Evolutionary conservation across 2,888 invertebrate species (phyloP).

Genomic region (Aelia acuminata): DNA sequence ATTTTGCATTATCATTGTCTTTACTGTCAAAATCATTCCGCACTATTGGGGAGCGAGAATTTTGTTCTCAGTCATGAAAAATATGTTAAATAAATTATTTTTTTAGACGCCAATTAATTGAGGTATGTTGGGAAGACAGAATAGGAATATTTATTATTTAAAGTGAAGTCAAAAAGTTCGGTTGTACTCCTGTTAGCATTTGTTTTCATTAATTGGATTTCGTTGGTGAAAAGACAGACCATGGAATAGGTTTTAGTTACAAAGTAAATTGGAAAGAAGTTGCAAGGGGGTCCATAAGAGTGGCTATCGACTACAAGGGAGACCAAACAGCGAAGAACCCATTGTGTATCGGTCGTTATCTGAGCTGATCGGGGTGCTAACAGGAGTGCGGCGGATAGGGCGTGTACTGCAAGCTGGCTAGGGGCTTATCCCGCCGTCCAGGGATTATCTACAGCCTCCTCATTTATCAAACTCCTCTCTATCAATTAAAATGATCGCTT

Average conservation of each 20-base stretch:
- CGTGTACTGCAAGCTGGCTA: not conserved
- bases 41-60: too few relatives aligned
- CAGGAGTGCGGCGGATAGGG: slow-evolving; percentile 43
- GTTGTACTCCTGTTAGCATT: too few relatives aligned
- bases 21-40: too few relatives aligned
- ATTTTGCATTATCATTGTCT: too few relatives aligned
- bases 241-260: not conserved
- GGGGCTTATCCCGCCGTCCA: not conserved
- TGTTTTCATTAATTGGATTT: not conserved
- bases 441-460: slow-evolving; percentile 14
- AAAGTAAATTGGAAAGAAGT: not conserved
- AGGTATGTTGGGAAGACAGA: too few relatives aligned
- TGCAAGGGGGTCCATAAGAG: not conserved
- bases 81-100: too few relatives aligned
- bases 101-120: too few relatives aligned
- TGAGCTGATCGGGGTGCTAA: slow-evolving; percentile 31
- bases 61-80: too few relatives aligned
- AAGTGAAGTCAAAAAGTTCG: too few relatives aligned
- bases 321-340: not conserved
- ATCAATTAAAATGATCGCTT: slow-evolving; percentile 40
- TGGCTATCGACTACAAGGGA: not conserved
- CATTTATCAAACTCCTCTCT: not conserved
- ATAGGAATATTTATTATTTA: too few relatives aligned
- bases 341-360: slow-evolving; percentile 41
- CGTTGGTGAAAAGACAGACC: not conserved